phyloP scores from a whole-genome alignment of 2,113 vertebrate genomes.

The Amphilophus citrinellus region DNA sequence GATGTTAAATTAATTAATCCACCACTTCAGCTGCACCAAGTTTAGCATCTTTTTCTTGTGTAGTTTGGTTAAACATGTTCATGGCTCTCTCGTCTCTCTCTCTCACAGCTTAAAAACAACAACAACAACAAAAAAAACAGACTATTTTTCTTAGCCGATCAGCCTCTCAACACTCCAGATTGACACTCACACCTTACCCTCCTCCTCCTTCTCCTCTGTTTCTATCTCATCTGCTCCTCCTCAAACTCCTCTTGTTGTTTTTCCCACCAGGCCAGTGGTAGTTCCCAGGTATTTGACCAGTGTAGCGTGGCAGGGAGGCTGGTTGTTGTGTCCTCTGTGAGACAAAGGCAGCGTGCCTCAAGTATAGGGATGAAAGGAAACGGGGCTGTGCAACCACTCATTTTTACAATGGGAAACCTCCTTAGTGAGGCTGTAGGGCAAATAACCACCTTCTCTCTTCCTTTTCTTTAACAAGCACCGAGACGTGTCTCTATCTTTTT shows the following conservation, averaged over 20 bases:
- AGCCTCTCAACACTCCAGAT: conserved; percentile 44
- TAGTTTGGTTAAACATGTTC: conserved; percentile 33
- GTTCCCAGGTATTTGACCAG: conserved; percentile 76
- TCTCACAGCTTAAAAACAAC: conserved; percentile 48
- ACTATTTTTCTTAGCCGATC: conserved; percentile 53
- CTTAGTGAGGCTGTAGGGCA: conserved; percentile 76
- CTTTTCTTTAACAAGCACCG: conserved; percentile 59
- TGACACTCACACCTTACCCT: conserved; percentile 46
- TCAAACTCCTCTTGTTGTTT: conserved; percentile 59
- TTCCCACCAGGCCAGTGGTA: conserved; percentile 70
- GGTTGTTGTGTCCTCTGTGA: conserved; percentile 70
- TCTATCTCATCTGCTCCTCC: neutral
- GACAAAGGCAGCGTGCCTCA: conserved; percentile 76
- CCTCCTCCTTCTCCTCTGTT: neutral
- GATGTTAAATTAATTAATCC: neutral
- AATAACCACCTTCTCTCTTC: conserved; percentile 74
- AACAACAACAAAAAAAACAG: neutral
- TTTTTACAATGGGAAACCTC: conserved; percentile 81
- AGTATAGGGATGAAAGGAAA: conserved; percentile 79
- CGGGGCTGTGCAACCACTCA: conserved; percentile 74
- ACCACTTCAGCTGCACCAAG: neutral
- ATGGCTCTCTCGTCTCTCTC: neutral
- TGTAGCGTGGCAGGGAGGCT: conserved; percentile 63
- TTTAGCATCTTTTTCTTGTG: conserved; percentile 6
- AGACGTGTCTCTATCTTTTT: conserved; percentile 42